phyloP scores from a whole-genome alignment of 2,797 vertebrate genomes.

The Novumbra hubbsi region DNA sequence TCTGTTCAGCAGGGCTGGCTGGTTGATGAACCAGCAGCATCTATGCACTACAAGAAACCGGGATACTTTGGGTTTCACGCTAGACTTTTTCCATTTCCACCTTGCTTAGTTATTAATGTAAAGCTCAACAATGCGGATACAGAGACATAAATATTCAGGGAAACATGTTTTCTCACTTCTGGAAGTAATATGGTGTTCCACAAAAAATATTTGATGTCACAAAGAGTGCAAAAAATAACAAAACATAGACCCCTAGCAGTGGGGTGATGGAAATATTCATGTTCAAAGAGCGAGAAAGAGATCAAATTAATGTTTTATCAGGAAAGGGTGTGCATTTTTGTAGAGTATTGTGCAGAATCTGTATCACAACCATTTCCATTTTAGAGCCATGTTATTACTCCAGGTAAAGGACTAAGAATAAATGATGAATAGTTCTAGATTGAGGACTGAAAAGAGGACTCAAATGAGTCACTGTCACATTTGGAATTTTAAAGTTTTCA shows the following conservation, averaged over 20 bases:
- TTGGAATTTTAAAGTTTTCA: constrained; percentile 18
- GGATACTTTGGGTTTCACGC: constrained; percentile 7
- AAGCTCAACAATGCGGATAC: background rate
- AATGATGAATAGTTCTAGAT: constrained; percentile 14
- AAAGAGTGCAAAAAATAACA: background rate
- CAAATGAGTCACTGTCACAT: constrained; percentile 11
- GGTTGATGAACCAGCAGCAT: constrained; percentile 20
- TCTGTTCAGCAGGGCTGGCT: constrained; percentile 23
- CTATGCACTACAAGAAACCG: background rate
- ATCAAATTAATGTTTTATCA: background rate
- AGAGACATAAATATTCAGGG: background rate
- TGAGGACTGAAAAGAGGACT: constrained; percentile 8
- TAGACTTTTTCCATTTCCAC: constrained; percentile 6
- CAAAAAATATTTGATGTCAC: background rate
- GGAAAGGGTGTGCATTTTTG: background rate
- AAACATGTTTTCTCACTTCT: background rate
- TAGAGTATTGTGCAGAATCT: constrained; percentile 2
- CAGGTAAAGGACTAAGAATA: constrained; percentile 3
- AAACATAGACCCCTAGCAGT: background rate
- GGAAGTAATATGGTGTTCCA: background rate
- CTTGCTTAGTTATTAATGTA: constrained; percentile 4
- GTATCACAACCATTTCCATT: background rate
- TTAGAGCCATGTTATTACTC: constrained; percentile 4
- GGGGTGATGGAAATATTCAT: constrained; percentile 22
- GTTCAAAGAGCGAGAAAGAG: background rate